These are phyloP conservation scores for Heliopora coerulea DNA, from an alignment of 92 coral and sea anemone species.

Conservation along the genomic window DNA sequence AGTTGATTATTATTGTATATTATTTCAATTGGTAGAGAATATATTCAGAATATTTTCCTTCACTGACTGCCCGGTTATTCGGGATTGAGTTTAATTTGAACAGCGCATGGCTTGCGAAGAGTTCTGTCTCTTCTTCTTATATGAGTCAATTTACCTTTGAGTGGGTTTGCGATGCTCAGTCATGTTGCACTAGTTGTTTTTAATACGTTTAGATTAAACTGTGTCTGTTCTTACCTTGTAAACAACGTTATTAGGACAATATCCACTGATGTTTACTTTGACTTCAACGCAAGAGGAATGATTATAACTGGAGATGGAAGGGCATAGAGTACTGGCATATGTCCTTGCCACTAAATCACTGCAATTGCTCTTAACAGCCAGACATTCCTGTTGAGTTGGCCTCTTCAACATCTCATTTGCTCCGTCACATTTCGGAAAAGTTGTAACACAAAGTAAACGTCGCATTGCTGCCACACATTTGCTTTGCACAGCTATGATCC, in stretches of 20 bases:
- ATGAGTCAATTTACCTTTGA: too few species aligned
- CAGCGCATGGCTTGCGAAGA: too few species aligned
- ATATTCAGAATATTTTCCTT: too few species aligned
- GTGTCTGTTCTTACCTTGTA: constrained; percentile 37
- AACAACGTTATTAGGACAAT: constrained; percentile 14
- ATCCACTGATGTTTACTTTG: background rate
- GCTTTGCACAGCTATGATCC: background rate
- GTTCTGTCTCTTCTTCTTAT: too few species aligned
- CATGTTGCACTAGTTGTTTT: too few species aligned
- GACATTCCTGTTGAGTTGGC: background rate
- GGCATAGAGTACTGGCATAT: background rate
- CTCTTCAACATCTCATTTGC: background rate
- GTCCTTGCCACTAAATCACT: background rate
- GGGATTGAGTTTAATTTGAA: too few species aligned
- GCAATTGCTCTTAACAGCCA: background rate
- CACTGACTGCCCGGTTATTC: too few species aligned
- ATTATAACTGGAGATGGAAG: background rate
- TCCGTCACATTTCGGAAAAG: constrained; percentile 6
- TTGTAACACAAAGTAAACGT: background rate
- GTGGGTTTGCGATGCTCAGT: too few species aligned
- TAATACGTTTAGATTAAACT: too few species aligned
- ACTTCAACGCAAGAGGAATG: constrained; percentile 4
- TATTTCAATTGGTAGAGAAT: too few species aligned
- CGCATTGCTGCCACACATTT: constrained; percentile 9
- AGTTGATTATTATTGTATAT: too few species aligned